Evolutionary conservation across 2,113 vertebrate genomes (phyloP).

Genomic region (Notechis scutatus): DNA sequence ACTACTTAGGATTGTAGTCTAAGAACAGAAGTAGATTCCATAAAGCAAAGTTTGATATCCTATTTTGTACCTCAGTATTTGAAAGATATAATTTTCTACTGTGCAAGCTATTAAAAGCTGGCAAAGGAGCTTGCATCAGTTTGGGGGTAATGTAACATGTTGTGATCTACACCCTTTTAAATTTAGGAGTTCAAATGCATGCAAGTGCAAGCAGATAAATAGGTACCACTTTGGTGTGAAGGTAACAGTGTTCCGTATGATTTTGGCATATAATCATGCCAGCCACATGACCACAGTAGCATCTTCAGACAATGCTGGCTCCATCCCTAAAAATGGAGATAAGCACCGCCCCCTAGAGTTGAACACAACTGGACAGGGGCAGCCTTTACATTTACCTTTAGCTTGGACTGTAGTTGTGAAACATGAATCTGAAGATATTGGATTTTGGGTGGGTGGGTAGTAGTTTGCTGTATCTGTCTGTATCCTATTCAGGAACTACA

Average conservation of each 20-base stretch:
- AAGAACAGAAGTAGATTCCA: neutral
- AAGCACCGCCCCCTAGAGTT: neutral
- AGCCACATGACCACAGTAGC: neutral
- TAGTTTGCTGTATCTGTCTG: neutral
- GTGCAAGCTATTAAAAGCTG: neutral
- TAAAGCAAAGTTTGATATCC: neutral
- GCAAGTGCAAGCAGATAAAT: neutral
- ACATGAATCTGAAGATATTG: neutral
- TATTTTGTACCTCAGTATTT: neutral
- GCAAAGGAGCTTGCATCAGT: neutral
- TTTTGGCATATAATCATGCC: neutral
- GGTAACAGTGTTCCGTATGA: neutral
- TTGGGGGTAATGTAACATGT: neutral
- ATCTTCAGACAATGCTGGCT: neutral
- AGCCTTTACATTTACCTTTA: neutral
- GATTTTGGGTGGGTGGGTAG: neutral
- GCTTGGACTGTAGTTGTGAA: neutral
- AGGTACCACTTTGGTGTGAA: neutral
- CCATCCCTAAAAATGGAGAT: neutral
- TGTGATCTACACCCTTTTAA: neutral
- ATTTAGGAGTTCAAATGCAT: neutral
- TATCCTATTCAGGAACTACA: neutral
- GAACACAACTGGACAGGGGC: neutral
- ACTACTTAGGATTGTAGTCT: neutral
- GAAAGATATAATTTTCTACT: neutral